These are phyloP conservation scores for Druceiella hillmani DNA, from an alignment of 2,888 invertebrate genomes.

Conservation along the genomic window DNA sequence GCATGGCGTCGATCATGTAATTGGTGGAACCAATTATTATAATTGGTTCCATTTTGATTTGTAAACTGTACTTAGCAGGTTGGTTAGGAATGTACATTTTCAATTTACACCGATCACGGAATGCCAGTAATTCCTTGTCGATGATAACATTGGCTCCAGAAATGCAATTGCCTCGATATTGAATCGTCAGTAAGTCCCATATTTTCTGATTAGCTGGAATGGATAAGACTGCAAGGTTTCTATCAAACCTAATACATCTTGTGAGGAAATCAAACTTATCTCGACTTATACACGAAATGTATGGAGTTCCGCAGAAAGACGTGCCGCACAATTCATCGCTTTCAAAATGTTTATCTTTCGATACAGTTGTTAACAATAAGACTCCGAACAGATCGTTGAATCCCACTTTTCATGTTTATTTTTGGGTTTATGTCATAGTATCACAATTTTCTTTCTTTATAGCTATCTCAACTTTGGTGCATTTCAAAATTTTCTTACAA, in stretches of 20 bases:
- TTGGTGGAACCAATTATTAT: too few species aligned
- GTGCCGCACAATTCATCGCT: conserved; percentile 15
- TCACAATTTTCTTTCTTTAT: conserved; percentile 3
- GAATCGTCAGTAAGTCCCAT: conserved; percentile 12
- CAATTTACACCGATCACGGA: conserved; percentile 12
- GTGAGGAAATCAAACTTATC: conserved; percentile 20
- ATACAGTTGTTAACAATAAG: conserved; percentile 10
- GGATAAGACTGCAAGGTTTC: conserved; percentile 17
- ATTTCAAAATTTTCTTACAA: conserved; percentile 4
- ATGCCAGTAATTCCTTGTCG: conserved; percentile 7
- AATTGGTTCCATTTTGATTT: conserved; percentile 27
- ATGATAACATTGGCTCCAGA: conserved; percentile 7
- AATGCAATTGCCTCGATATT: too few species aligned
- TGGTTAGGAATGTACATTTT: conserved; percentile 14
- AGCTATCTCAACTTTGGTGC: conserved; percentile 3
- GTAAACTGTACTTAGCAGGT: conserved; percentile 27
- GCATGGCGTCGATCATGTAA: too few species aligned
- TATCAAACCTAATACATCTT: conserved; percentile 16
- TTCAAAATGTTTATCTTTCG: conserved; percentile 18
- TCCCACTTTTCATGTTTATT: conserved; percentile 1
- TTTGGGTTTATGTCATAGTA: conserved; percentile 4
- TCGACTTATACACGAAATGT: conserved; percentile 17
- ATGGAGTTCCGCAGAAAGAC: conserved; percentile 17
- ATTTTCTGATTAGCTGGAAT: conserved; percentile 23
- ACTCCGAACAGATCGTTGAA: conserved; percentile 8